Conservation (phyloP, 2,113 vertebrate species). For the Amia ocellicauda region DNA sequence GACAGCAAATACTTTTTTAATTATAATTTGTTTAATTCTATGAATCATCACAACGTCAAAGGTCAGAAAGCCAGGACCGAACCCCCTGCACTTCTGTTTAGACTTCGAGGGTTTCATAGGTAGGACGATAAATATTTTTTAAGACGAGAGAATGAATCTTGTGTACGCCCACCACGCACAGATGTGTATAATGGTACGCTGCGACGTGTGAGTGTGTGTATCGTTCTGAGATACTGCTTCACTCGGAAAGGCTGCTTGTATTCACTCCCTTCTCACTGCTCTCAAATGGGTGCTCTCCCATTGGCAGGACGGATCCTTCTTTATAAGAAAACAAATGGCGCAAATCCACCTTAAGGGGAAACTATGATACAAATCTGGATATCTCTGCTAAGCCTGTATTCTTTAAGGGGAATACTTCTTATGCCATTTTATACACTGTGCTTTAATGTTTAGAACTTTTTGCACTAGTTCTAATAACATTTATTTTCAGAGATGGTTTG, state of each 20-base stretch:
- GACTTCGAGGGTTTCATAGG: not conserved
- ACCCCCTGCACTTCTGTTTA: too few species aligned
- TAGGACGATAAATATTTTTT: not conserved
- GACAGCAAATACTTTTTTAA: too few species aligned
- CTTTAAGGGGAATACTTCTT: constrained; percentile 64
- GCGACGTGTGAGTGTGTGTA: not conserved
- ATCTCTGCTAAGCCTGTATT: constrained; percentile 57
- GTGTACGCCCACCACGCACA: not conserved
- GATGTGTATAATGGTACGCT: not conserved
- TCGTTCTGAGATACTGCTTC: not conserved
- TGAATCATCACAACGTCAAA: too few species aligned
- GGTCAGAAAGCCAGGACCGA: too few species aligned
- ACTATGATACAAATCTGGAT: constrained; percentile 8
- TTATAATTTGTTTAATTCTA: too few species aligned
- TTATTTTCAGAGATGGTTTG: constrained; percentile 69
- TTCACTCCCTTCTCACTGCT: constrained; percentile 51
- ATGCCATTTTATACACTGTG: constrained; percentile 77
- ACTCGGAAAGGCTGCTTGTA: constrained; percentile 39
- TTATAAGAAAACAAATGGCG: constrained; percentile 8
- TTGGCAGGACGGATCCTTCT: constrained; percentile 15
- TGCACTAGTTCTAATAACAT: constrained; percentile 75
- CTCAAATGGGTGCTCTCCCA: constrained; percentile 1
- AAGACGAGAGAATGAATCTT: not conserved
- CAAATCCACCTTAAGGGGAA: constrained; percentile 1
- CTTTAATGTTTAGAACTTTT: constrained; percentile 75